A percentile compares a stretch with the other conserved stretches of the same genome.
phyloP scores from a whole-genome alignment of 2,113 vertebrate genomes.

The Gnathonemus echidnorhynchus region DNA sequence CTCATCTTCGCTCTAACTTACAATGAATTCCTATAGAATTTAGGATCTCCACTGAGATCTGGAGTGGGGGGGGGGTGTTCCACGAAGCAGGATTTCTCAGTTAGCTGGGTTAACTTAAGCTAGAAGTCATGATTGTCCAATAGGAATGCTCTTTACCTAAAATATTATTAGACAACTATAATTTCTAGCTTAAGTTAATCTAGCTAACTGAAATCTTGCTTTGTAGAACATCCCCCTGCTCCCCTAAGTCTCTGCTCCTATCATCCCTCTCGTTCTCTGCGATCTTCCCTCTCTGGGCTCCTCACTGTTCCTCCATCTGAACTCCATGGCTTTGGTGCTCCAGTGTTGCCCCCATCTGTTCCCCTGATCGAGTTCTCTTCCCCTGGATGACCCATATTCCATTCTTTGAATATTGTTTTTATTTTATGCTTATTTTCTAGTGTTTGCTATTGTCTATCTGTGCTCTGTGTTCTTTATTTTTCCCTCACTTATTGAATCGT shows the following conservation, averaged over 20 bases:
- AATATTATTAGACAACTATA: not conserved
- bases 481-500: not conserved
- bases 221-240: not conserved
- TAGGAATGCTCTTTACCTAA: not conserved
- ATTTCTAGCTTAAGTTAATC: not conserved
- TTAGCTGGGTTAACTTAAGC: not conserved
- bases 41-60: not conserved
- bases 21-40: not conserved
- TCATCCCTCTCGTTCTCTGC: not conserved
- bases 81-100: not conserved
- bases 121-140: not conserved
- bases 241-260: not conserved
- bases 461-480: not conserved
- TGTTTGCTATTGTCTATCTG: not conserved
- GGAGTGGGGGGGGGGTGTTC: not conserved
- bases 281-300: not conserved
- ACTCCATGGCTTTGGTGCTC: not conserved
- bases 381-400: not conserved
- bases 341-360: not conserved
- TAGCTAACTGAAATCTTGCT: not conserved
- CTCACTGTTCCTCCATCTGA: not conserved
- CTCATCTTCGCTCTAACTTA: not conserved
- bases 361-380: not conserved
- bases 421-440: not conserved
- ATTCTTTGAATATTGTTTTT: not conserved